These are phyloP conservation scores for Linnaemya vulpina DNA, from an alignment of 2,888 invertebrate genomes.

Conservation along the genomic window DNA sequence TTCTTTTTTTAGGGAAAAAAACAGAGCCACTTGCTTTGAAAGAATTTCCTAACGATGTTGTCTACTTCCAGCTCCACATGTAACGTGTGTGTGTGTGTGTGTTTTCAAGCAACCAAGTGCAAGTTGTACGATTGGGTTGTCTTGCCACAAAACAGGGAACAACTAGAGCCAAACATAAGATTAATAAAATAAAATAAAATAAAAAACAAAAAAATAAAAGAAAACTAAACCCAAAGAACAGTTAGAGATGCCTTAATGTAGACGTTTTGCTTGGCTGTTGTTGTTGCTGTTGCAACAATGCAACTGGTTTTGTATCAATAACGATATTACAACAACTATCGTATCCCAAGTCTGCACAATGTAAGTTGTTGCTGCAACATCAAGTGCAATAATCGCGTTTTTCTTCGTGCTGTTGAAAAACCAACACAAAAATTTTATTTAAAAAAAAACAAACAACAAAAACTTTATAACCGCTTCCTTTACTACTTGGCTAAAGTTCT, in stretches of 20 bases:
- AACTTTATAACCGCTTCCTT: constrained; percentile 61
- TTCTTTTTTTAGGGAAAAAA: background rate
- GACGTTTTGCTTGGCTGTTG: constrained; percentile 48
- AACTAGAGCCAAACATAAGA: constrained; percentile 61
- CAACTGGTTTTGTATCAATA: constrained; percentile 70
- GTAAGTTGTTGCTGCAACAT: constrained; percentile 48
- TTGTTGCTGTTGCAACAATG: constrained; percentile 57
- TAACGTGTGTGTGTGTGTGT: constrained; percentile 18
- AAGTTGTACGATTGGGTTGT: constrained; percentile 30
- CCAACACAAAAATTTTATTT: constrained; percentile 21
- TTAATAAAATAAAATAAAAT: too few species aligned
- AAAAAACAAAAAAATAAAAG: constrained; percentile 20
- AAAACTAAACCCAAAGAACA: constrained; percentile 62
- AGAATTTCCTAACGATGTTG: constrained; percentile 67
- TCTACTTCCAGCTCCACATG: constrained; percentile 57
- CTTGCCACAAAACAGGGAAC: constrained; percentile 46
- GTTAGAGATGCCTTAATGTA: constrained; percentile 71
- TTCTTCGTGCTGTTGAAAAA: constrained; percentile 48
- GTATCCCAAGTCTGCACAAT: constrained; percentile 22
- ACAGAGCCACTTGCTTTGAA: constrained; percentile 62
- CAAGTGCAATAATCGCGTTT: constrained; percentile 70
- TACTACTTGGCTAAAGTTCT: constrained; percentile 46
- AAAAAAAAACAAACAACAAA: background rate
- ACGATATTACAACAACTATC: constrained; percentile 54
- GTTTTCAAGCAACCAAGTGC: background rate